Evolutionary conservation across 35 echinoderm and acorn worm genomes (phyloP), one percentile per base, ranked within the genome.

Genomic region (Diadema setosum): DNA sequence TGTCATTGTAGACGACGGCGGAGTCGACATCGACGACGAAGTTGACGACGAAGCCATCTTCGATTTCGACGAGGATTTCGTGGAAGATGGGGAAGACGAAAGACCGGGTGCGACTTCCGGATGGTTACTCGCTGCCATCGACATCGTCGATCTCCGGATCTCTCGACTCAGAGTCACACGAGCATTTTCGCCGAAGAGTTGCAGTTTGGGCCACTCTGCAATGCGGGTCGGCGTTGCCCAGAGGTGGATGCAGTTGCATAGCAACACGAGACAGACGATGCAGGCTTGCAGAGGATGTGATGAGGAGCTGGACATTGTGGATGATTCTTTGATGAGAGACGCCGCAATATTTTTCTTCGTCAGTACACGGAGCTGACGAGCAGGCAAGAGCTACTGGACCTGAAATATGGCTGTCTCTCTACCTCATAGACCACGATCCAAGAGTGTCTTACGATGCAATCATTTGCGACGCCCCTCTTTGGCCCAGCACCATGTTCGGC

Each of bases 211-310:
- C 73, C 73, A 78, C 27, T 7, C 73, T 78, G 73, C 3, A 21
- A 42, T 26, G 39, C 73, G 73, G 11, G 40, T 44, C 7, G 73
- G 40, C 30, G 63, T 33, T 33, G 63, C 73, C 34, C 27, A 78
- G 40, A 42, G 73, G 24, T 44, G 39, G 73, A 78, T 78, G n/a
- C 73, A 44, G 73, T 78, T 78, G 73, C 73, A 42, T 78, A 78
- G 73, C 73, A 78, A 78, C 73, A 78, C 73, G 12, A 44, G 37
- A 67, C 63, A 67, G 63, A 67, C 3, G 63, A 67, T 67, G 63
- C 25, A 67, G 30, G 37, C 30, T 34, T 67, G 63, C 27, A 29
- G 37, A 14, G 63, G 63, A 67, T 67, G 63, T 34, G 63, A 67
- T 33, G 27, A 5, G 63, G 3, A 14, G 15, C 27, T 8, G 63